phyloP scores from a whole-genome alignment of 2,797 vertebrate species.

The Anguilla megastoma region DNA sequence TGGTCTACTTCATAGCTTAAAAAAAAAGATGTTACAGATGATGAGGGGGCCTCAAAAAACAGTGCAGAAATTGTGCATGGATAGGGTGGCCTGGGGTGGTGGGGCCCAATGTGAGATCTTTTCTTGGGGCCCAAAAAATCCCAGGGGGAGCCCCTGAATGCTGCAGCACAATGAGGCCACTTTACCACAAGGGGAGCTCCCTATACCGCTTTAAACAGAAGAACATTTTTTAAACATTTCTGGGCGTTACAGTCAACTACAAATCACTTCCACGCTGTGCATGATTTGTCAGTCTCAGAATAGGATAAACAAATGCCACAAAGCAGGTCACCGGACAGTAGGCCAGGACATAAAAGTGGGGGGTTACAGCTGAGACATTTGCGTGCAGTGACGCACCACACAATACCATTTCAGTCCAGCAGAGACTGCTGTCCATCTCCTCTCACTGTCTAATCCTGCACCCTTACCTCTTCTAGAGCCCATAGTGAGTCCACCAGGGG shows the following conservation, averaged over 20 bases:
- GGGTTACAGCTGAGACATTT: too few relatives aligned
- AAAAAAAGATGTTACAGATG: not conserved
- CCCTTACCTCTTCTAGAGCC: constrained; percentile 96
- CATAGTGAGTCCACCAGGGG: constrained; percentile 95
- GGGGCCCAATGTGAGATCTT: too few relatives aligned
- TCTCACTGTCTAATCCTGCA: not conserved
- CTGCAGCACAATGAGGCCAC: not conserved
- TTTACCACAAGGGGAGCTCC: not conserved
- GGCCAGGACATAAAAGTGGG: not conserved
- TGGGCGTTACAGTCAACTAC: not conserved
- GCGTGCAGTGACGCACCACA: too few relatives aligned
- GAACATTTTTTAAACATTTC: not conserved
- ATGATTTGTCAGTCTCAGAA: not conserved
- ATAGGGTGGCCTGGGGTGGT: too few relatives aligned
- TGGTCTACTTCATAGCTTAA: not conserved
- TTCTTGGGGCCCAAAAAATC: too few relatives aligned
- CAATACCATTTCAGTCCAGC: not conserved
- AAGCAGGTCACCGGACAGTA: not conserved
- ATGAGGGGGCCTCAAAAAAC: not conserved
- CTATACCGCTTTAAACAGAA: not conserved
- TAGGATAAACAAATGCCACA: not conserved
- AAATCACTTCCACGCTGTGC: not conserved
- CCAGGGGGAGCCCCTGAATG: not conserved
- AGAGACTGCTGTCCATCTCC: not conserved
- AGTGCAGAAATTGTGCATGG: too few relatives aligned